A percentile compares a stretch with the other conserved stretches of the same genome.
Evolutionary conservation across 2,888 invertebrate species (phyloP).

Genomic region (Zygothrica quintamaculata): DNA sequence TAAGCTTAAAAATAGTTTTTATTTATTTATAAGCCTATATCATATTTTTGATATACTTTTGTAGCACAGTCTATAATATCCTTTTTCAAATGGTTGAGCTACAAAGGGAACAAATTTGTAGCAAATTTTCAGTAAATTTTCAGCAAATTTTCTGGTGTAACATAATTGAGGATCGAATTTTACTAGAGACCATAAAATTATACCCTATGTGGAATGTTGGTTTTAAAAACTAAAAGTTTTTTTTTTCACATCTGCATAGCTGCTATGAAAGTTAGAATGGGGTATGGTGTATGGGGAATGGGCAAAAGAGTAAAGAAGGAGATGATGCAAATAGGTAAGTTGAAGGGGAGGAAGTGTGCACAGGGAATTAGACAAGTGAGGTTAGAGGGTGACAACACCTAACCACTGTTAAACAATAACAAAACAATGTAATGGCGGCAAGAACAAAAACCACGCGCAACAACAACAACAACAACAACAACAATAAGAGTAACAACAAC

Average conservation of each 20-base stretch:
- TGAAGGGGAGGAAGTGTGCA: not conserved
- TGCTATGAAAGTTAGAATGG: slow-evolving; percentile 8
- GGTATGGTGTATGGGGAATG: slow-evolving; percentile 14
- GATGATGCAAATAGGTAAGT: too few relatives aligned
- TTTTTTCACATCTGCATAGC: slow-evolving; percentile 42
- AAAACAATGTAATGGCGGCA: slow-evolving; percentile 76
- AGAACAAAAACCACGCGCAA: slow-evolving; percentile 62
- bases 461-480: slow-evolving; percentile 24
- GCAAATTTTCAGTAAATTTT: too few relatives aligned
- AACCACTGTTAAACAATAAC: slow-evolving; percentile 69
- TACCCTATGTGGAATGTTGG: slow-evolving; percentile 29
- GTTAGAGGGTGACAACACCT: slow-evolving; percentile 32
- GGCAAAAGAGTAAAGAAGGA: too few relatives aligned
- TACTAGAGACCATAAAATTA: slow-evolving; percentile 15
- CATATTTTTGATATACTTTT: too few relatives aligned
- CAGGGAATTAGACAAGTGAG: not conserved
- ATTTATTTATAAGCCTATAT: too few relatives aligned
- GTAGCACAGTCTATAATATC: too few relatives aligned
- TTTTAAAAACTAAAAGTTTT: slow-evolving; percentile 58
- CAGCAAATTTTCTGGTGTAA: slow-evolving; percentile 8
- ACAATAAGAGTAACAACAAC: slow-evolving; percentile 19
- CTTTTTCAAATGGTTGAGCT: too few relatives aligned
- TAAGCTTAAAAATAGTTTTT: not conserved
- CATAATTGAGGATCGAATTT: slow-evolving; percentile 21
- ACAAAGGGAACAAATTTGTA: too few relatives aligned